Percentiles rank a stretch among this genome's conserved stretches.
phyloP scores from a whole-genome alignment of 2,888 invertebrate species.

The Ormia ochracea region DNA sequence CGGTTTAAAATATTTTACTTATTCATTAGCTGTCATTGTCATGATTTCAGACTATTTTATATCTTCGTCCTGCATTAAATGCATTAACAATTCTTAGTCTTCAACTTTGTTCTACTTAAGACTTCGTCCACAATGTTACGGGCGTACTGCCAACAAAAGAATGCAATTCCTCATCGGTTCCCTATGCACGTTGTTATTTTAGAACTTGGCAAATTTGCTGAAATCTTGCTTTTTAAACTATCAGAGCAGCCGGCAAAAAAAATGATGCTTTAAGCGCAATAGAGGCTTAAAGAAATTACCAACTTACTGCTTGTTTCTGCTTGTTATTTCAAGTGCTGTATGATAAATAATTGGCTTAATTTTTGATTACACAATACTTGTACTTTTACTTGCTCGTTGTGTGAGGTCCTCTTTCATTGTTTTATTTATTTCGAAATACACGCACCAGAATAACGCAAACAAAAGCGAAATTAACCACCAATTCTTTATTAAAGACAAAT shows the following conservation, averaged over 20 bases:
- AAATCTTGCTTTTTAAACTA: background rate
- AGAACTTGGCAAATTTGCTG: background rate
- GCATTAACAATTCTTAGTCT: too few species aligned
- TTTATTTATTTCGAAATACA: background rate
- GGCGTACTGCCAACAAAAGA: too few species aligned
- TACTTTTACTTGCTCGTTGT: conserved; percentile 24
- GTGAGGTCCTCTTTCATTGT: conserved; percentile 39
- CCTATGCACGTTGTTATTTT: background rate
- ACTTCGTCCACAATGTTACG: too few species aligned
- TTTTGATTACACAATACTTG: conserved; percentile 41
- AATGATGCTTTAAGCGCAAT: background rate
- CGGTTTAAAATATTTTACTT: too few species aligned
- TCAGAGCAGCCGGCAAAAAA: background rate
- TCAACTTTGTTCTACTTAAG: too few species aligned
- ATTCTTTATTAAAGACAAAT: conserved; percentile 47
- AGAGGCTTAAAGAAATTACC: background rate
- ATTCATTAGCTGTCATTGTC: too few species aligned
- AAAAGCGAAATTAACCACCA: conserved; percentile 29
- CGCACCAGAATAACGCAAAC: background rate
- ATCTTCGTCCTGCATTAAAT: too few species aligned
- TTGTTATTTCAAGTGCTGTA: conserved; percentile 52
- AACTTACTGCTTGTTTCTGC: conserved; percentile 2
- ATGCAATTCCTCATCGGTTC: too few species aligned
- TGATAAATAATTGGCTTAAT: conserved; percentile 54
- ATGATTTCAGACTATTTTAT: too few species aligned